Conservation (phyloP, 2,888 invertebrate species). For the Trissoscelio sp. region DNA sequence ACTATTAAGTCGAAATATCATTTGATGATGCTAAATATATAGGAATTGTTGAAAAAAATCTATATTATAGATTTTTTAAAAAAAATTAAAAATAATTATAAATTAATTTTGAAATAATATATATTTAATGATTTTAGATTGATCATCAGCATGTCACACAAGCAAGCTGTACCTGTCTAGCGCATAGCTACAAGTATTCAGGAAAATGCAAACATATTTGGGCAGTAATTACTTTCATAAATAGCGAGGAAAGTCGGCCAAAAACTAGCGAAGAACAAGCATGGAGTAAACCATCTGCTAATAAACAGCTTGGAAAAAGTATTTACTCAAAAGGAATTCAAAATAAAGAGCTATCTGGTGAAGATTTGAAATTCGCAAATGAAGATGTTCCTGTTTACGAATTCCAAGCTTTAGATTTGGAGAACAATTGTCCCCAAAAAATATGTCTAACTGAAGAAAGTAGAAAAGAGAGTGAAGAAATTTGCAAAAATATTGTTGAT, state of each 20-base stretch:
- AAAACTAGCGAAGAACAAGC: conserved; percentile 65
- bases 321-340: conserved; percentile 49
- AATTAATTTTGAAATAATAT: too few relatives aligned
- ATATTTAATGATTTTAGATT: too few relatives aligned
- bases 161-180: conserved; percentile 50
- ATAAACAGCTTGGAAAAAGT: conserved; percentile 55
- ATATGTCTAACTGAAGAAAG: conserved; percentile 1
- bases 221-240: conserved; percentile 56
- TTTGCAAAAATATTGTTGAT: not conserved
- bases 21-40: too few relatives aligned
- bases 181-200: conserved; percentile 38
- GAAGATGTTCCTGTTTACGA: not conserved
- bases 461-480: not conserved
- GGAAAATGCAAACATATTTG: conserved; percentile 66
- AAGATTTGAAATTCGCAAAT: conserved; percentile 1
- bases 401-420: not conserved
- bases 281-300: conserved; percentile 66
- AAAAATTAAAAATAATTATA: too few relatives aligned
- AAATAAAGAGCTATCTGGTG: not conserved
- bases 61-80: too few relatives aligned
- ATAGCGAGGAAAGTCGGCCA: conserved; percentile 56
- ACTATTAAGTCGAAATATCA: too few relatives aligned
- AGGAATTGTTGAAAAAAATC: too few relatives aligned
- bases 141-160: too few relatives aligned
- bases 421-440: not conserved